phyloP scores from a whole-genome alignment of 2,797 vertebrate genomes.

The Pagetopsis macropterus region DNA sequence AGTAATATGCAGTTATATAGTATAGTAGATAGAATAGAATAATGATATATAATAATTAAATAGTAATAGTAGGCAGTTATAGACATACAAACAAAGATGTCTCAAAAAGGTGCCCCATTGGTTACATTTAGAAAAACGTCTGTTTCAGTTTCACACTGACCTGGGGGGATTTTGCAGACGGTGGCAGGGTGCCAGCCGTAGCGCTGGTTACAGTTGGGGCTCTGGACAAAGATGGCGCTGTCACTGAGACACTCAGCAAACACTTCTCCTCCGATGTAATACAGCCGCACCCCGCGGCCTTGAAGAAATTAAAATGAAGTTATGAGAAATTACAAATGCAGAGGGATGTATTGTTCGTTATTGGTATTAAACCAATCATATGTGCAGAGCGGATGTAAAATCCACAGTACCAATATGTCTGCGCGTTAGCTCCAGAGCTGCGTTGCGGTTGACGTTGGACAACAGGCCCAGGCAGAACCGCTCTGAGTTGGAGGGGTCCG shows the following conservation, averaged over 20 bases:
- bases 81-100: no score
- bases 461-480: conserved; percentile 97
- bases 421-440: conserved; percentile 94
- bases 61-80: no score
- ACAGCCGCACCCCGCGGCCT: conserved; percentile 97
- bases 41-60: no score
- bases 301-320: conserved; percentile 19
- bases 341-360: background rate
- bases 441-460: conserved; percentile 97
- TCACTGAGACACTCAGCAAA: conserved; percentile 99
- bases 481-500: conserved; percentile 97
- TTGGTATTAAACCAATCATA: background rate
- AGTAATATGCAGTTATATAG: no score
- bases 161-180: conserved; percentile 99
- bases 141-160: conserved; percentile 69
- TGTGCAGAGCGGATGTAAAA: background rate
- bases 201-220: conserved; percentile 99
- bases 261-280: conserved; percentile 98
- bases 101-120: no score
- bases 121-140: no score
- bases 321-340: background rate
- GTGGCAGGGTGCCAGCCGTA: conserved; percentile 99
- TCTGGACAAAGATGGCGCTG: conserved; percentile 98
- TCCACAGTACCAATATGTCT: conserved; percentile 90
- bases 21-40: no score